These are phyloP conservation scores for Drosophila paulistorum DNA, from an alignment of 1,140 invertebrate genomes.

Conservation along the genomic window DNA sequence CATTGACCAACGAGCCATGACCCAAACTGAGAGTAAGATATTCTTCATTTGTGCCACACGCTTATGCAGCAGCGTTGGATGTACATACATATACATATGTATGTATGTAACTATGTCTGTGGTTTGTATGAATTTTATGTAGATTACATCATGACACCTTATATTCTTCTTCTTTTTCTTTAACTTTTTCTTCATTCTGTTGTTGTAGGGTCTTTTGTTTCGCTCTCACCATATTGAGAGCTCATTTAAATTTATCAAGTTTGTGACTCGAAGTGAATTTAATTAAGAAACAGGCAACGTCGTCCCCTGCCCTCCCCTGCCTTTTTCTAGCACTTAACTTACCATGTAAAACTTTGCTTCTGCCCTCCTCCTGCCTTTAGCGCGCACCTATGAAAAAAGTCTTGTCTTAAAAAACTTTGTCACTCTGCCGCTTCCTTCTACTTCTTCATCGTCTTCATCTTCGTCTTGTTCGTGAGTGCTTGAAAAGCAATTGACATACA, in stretches of 20 bases:
- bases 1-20: slow-evolving; percentile 11
- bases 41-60: background rate
- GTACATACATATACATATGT: background rate
- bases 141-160: slow-evolving; percentile 40
- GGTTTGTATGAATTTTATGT: slow-evolving; percentile 3
- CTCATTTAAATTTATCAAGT: slow-evolving; percentile 60
- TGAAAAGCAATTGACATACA: slow-evolving; percentile 66
- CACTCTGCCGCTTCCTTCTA: slow-evolving; percentile 31
- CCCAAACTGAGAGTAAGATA: background rate
- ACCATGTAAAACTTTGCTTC: slow-evolving; percentile 36
- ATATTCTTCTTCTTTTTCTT: slow-evolving; percentile 2
- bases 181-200: background rate
- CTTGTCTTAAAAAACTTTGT: slow-evolving; percentile 47
- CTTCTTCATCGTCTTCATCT: background rate
- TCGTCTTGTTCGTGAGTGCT: slow-evolving; percentile 53
- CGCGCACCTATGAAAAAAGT: slow-evolving; percentile 8
- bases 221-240: slow-evolving; percentile 22
- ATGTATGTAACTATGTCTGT: too few relatives aligned
- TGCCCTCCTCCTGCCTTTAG: background rate
- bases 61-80: background rate
- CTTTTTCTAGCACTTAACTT: background rate
- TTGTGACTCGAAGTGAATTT: slow-evolving; percentile 57
- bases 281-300: slow-evolving; percentile 53
- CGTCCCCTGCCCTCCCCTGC: background rate
- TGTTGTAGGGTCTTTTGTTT: slow-evolving; percentile 25